These are phyloP conservation scores for Anthopleura sola DNA, from an alignment of 64 coral and sea anemone species.

Conservation along the genomic window DNA sequence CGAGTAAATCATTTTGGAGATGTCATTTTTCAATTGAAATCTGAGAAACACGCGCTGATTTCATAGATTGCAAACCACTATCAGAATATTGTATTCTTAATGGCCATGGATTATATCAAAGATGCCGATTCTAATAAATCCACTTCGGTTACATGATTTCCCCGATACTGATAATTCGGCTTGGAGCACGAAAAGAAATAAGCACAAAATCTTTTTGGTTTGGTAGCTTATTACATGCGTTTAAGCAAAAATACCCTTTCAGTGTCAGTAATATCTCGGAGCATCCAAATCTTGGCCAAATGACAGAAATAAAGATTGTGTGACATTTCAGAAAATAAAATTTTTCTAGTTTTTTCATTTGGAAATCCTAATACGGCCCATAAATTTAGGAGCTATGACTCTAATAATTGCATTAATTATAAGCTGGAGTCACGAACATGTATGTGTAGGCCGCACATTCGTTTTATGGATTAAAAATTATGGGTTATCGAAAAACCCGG, in stretches of 20 bases:
- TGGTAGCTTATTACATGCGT: not conserved
- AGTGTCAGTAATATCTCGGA: not conserved
- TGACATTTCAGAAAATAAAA: not conserved
- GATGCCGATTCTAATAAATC: not conserved
- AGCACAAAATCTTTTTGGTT: not conserved
- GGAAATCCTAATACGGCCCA: not conserved
- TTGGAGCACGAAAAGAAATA: not conserved
- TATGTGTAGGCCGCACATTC: too few relatives aligned
- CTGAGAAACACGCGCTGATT: not conserved
- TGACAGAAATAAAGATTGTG: not conserved
- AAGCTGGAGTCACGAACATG: not conserved
- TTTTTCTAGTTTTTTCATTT: not conserved
- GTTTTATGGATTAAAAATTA: too few relatives aligned
- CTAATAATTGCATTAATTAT: not conserved
- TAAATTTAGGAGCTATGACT: not conserved
- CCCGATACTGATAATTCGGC: not conserved
- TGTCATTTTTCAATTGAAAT: not conserved
- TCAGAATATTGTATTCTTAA: not conserved
- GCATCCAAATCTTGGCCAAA: not conserved
- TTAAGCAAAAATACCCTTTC: slow-evolving; percentile 14
- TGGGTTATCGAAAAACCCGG: too few relatives aligned
- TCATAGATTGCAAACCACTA: not conserved
- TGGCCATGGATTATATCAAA: not conserved
- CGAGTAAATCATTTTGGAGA: not conserved
- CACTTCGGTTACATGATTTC: not conserved